Base-by-base conservation (phyloP, 2,113 vertebrate species). In the Furnarius figulus region DNA sequence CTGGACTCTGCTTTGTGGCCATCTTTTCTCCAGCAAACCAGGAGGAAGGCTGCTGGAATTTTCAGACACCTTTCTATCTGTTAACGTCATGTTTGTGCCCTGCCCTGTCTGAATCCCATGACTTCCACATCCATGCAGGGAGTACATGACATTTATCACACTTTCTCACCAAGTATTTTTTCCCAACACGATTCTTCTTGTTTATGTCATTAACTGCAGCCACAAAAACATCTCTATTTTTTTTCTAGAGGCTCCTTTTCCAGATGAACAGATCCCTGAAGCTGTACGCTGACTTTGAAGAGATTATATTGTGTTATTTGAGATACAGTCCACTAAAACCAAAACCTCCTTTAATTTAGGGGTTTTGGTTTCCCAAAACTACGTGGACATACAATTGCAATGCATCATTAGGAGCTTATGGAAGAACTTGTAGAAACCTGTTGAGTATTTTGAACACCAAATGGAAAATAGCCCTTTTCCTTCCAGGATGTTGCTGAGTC, bases 401-500 rank as follows among this genome's bases (percentile, higher is more conserved):
- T 50, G 12, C 7, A 35, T 83, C 27, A 30, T 76, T 25, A 24
- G 14, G 56, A 72, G 13, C 31, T 52, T n/a, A 33, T 5, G 22
- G 55, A 25, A 30, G n/a, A 50, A 14, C 25, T 53, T 83, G 10
- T 5, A 53, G 24, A 67, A 42, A 7, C 14, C 33, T 66, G 13
- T 18, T 30, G 37, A 74, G 7, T 47, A 40, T 58, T 92, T 85
- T 80, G 85, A 21, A 28, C 67, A 30, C 9, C 31, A 52, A 28
- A 33, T 74, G 50, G 33, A 47, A 53, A 73, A 31, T 1, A 1
- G 7, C 19, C 6, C 13, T 44, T 14, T 49, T 20, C 19, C 47
- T 53, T 66, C 39, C 33, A 46, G 23, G 20, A 10, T 6, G 5
- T 2, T 1, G 0, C 31, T 65, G 37, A 24, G 27, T 76, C 5